A percentile compares a stretch with the other conserved stretches of the same genome.
phyloP scores from a whole-genome alignment of 2,113 vertebrate species.

The Gallinago media region DNA sequence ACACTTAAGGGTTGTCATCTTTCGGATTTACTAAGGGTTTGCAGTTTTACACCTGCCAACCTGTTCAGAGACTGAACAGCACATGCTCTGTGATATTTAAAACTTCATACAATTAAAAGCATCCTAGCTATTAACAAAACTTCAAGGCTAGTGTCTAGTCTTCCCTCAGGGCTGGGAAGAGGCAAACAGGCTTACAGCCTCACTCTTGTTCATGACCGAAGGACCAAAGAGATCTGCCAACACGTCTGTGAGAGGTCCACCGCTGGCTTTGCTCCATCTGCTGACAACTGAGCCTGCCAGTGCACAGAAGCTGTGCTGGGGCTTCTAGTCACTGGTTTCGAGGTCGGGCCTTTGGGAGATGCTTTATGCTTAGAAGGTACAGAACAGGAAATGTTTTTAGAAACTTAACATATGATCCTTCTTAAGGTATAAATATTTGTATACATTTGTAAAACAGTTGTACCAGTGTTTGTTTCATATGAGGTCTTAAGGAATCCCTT shows the following conservation, averaged over 20 bases:
- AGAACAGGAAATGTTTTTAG: neutral
- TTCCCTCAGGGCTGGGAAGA: neutral
- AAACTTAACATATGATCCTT: neutral
- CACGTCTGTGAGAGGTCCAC: neutral
- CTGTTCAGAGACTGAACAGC: neutral
- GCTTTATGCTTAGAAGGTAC: neutral
- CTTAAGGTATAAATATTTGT: neutral
- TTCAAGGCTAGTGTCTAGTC: neutral
- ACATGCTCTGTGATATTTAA: neutral
- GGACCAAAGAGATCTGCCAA: neutral
- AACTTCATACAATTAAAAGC: neutral
- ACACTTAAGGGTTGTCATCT: neutral
- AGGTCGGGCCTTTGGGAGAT: neutral
- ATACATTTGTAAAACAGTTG: neutral
- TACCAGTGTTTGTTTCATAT: neutral
- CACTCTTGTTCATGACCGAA: neutral
- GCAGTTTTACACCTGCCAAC: neutral
- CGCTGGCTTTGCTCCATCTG: accelerated
- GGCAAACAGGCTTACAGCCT: neutral
- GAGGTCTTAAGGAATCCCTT: neutral
- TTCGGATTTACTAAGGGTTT: neutral
- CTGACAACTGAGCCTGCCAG: neutral
- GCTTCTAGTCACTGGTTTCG: neutral
- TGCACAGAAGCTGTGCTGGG: accelerated
- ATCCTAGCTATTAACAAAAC: neutral